These are phyloP conservation scores for Promerops cafer DNA, from an alignment of 2,113 vertebrate species.

Conservation along the genomic window DNA sequence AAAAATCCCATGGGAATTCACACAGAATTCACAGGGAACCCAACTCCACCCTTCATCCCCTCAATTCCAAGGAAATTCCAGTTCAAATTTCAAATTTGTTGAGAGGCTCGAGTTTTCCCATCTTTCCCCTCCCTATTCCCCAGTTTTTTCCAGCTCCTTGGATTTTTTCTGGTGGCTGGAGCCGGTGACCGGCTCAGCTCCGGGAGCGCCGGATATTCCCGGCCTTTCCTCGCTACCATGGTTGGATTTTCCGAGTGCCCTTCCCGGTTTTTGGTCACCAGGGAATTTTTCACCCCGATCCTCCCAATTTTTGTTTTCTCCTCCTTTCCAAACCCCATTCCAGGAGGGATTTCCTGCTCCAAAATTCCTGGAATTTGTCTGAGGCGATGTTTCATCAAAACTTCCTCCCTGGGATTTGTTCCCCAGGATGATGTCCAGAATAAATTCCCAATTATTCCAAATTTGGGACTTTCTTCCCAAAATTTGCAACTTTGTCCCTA, in stretches of 20 bases:
- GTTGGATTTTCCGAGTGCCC: not conserved
- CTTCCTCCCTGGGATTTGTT: not conserved
- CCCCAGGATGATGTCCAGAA: not conserved
- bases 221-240: not conserved
- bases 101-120: slow-evolving; percentile 1
- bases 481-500: not conserved
- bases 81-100: slow-evolving; percentile 66
- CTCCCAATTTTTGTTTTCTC: rapidly evolving
- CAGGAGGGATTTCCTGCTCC: not conserved
- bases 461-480: not conserved
- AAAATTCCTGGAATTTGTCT: not conserved
- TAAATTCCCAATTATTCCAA: not conserved
- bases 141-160: slow-evolving; percentile 38
- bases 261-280: not conserved
- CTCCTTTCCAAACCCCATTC: not conserved
- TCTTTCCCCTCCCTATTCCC: not conserved
- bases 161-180: not conserved
- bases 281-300: not conserved
- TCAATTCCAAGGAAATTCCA: slow-evolving; percentile 61
- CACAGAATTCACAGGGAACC: not conserved
- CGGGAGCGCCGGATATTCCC: not conserved
- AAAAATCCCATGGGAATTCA: not conserved
- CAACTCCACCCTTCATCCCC: not conserved
- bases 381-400: not conserved
- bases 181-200: not conserved